Percentiles rank a stretch among this genome's conserved stretches.
Evolutionary conservation across 1,140 invertebrate species (phyloP).

Genomic region (Pachyrhynchus sulphureomaculatus): DNA sequence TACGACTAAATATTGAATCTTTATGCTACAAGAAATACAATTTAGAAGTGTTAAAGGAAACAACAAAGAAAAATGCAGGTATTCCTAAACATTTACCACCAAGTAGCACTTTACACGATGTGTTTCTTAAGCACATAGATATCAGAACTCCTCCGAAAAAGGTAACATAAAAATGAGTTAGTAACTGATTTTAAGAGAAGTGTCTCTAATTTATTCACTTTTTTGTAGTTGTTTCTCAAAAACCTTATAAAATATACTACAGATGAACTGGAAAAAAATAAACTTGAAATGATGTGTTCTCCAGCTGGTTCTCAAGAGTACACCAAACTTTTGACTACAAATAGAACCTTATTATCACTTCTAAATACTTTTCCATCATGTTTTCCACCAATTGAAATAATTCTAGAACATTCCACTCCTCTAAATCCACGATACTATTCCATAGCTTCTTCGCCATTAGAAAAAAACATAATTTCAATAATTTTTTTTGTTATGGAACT

Average conservation of each 20-base stretch:
- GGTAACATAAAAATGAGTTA: conserved; percentile 46
- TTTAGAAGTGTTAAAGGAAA: conserved; percentile 29
- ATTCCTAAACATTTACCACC: conserved; percentile 52
- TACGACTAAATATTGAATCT: conserved; percentile 29
- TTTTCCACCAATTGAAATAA: conserved; percentile 61
- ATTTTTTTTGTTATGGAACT: conserved; percentile 68
- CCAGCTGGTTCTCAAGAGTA: conserved; percentile 66
- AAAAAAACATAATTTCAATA: conserved; percentile 57
- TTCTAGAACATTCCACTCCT: conserved; percentile 72
- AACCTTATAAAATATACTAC: conserved; percentile 61
- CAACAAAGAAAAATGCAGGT: conserved; percentile 40
- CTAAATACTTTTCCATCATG: conserved; percentile 65
- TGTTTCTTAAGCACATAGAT: conserved; percentile 52
- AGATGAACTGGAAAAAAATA: conserved; percentile 61
- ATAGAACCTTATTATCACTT: conserved; percentile 64
- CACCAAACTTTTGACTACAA: conserved; percentile 59
- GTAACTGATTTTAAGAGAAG: conserved; percentile 20
- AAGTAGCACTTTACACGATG: conserved; percentile 48
- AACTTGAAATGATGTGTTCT: conserved; percentile 65
- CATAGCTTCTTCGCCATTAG: conserved; percentile 67
- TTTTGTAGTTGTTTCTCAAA: conserved; percentile 62
- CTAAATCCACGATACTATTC: conserved; percentile 79
- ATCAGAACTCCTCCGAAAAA: conserved; percentile 54
- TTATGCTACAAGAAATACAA: conserved; percentile 30
- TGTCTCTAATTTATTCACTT: neutral